Evolutionary conservation across 2,113 vertebrate species (phyloP).

Genomic region (Protomyctophum bolini): DNA sequence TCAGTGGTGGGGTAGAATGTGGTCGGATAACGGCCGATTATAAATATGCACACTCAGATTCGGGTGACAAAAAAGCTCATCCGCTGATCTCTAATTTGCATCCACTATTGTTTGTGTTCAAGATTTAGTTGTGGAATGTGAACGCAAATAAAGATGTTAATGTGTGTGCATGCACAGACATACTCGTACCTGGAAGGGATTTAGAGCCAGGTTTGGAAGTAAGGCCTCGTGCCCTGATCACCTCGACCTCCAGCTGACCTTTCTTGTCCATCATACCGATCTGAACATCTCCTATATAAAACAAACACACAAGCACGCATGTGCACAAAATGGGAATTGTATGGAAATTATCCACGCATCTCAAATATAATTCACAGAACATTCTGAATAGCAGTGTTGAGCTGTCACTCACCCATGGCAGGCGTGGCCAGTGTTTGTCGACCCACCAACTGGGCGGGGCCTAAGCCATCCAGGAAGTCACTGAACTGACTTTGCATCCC

Average conservation of each 20-base stretch:
- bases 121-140: too few relatives aligned
- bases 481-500: slow-evolving; percentile 97
- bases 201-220: slow-evolving; percentile 96
- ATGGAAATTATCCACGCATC: not conserved
- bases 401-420: slow-evolving; percentile 90
- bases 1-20: too few relatives aligned
- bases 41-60: too few relatives aligned
- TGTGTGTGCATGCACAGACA: slow-evolving; percentile 5
- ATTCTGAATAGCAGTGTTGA: not conserved
- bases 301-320: slow-evolving; percentile 7
- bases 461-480: slow-evolving; percentile 97
- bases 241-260: slow-evolving; percentile 96
- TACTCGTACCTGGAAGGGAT: slow-evolving; percentile 90
- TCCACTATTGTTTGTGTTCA: too few relatives aligned
- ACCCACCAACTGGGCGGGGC: slow-evolving; percentile 95
- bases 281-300: slow-evolving; percentile 91
- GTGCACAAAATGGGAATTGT: not conserved
- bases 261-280: slow-evolving; percentile 98
- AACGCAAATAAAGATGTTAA: not conserved
- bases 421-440: slow-evolving; percentile 96
- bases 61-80: too few relatives aligned
- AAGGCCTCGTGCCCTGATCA: slow-evolving; percentile 97
- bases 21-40: too few relatives aligned
- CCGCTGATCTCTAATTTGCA: too few relatives aligned
- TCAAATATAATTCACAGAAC: too few relatives aligned